Percentiles rank a stretch among this genome's conserved stretches.
phyloP scores from a whole-genome alignment of 2,113 vertebrate species.

The Galemys pyrenaicus region DNA sequence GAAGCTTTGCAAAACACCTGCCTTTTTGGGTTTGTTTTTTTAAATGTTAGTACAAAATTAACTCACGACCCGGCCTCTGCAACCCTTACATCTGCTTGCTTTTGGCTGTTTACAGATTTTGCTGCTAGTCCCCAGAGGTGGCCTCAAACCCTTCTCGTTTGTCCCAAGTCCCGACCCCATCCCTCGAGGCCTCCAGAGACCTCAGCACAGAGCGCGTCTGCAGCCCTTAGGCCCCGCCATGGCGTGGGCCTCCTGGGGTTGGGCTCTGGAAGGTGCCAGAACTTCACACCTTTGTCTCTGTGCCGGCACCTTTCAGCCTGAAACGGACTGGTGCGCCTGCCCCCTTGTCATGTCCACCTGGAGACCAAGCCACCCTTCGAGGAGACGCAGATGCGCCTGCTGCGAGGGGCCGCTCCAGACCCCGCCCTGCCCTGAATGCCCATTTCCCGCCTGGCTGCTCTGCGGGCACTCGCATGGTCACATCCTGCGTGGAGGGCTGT shows the following conservation, averaged over 20 bases:
- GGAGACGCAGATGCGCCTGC: background rate
- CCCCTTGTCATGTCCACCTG: background rate
- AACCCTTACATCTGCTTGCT: background rate
- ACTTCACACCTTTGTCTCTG: background rate
- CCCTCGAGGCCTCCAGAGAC: background rate
- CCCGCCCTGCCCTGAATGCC: background rate
- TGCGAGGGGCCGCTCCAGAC: background rate
- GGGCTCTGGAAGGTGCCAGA: background rate
- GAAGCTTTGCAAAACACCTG: background rate
- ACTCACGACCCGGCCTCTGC: background rate
- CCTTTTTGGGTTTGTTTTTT: background rate
- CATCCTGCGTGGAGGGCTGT: too few relatives aligned
- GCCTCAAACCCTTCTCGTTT: background rate
- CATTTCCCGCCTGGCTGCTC: background rate
- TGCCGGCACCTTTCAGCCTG: background rate
- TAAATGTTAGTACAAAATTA: constrained; percentile 16
- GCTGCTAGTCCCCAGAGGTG: background rate
- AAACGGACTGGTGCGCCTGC: background rate
- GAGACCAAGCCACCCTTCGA: background rate
- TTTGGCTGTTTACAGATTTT: background rate
- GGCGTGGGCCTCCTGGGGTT: background rate
- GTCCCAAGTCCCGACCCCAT: background rate
- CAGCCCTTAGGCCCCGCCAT: background rate
- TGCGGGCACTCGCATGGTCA: accelerated
- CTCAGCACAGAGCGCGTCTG: accelerated